Base-by-base conservation (phyloP, 2,113 vertebrate genomes). In the Tachycineta bicolor region DNA sequence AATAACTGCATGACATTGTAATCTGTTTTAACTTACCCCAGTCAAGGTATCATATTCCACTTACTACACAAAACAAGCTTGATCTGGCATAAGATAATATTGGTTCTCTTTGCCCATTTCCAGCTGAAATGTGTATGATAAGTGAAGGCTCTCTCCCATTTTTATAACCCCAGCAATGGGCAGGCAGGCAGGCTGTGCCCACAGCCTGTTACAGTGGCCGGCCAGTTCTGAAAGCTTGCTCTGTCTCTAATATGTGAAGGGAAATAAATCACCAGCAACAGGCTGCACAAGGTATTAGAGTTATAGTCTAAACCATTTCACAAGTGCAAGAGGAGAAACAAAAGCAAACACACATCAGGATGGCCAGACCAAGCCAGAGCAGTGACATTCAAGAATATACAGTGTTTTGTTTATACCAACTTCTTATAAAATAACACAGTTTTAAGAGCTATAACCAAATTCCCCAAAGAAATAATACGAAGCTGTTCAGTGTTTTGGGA, bases 21-120 rank as follows among this genome's bases (percentile, higher is more conserved):
- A 90, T 20, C 52, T 59, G 37, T 68, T 94, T 90, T 53, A 93
- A 96, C 90, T 96, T 94, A 96, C 92, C 94, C 92, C 64, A n/a
- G 62, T 53, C 60, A 93, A 93, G 41, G 68, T 71, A 74, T 63
- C 81, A 33, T 37, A 63, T 80, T 94, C 33, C 79, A 86, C 64
- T 94, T 70, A 70, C 34, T 93, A 75, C 43, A 43, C 11, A 67
- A 89, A 90, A 73, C 16, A 73, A 84, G 37, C 37, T 92, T 29
- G 65, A 92, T 87, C 56, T 89, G 53, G 44, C 37, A 24, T 68
- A 70, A 81, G 17, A 28, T 52, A 79, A 86, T 55, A 75, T 10
- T 62, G 63, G 50, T 80, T 76, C 75, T 88, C 43, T 63, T 46
- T 69, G 73, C 60, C 71, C 64, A 16, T 79, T 83, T 64, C 37